These are phyloP conservation scores for Ericerus pela DNA, from an alignment of 1,140 invertebrate species.

Conservation along the genomic window DNA sequence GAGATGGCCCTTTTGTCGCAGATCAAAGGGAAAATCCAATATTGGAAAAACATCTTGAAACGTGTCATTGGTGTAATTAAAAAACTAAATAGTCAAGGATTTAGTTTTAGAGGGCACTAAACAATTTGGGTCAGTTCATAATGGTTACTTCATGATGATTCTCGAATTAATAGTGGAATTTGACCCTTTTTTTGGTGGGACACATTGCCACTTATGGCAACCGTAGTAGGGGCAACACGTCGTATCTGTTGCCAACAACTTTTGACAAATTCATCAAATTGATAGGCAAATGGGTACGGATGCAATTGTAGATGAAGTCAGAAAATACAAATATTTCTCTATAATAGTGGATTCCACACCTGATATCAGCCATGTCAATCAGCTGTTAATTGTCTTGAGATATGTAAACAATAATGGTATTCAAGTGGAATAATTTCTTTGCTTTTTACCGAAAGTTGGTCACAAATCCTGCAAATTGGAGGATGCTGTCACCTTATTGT, in stretches of 20 bases:
- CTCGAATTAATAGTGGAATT: conserved; percentile 21
- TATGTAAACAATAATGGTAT: conserved; percentile 16
- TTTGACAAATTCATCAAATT: conserved; percentile 22
- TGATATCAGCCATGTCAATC: conserved; percentile 10
- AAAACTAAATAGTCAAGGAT: neutral
- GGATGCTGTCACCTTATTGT: conserved; percentile 9
- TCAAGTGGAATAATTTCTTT: conserved; percentile 13
- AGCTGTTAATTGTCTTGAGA: conserved; percentile 16
- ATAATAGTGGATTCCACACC: conserved; percentile 19
- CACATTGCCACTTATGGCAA: conserved; percentile 21
- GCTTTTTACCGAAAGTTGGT: neutral
- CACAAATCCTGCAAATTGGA: conserved; percentile 14
- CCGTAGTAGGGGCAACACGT: conserved; percentile 17
- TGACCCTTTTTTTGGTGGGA: conserved; percentile 20
- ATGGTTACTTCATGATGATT: conserved; percentile 22
- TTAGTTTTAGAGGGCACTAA: conserved; percentile 13
- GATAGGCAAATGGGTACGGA: conserved; percentile 19
- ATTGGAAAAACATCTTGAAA: conserved; percentile 21
- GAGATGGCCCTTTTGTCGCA: too few species aligned
- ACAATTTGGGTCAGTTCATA: conserved; percentile 11
- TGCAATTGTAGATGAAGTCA: conserved; percentile 25
- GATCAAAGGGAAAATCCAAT: too few species aligned
- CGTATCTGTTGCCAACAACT: conserved; percentile 19
- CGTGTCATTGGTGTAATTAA: conserved; percentile 21
- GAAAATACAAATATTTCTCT: conserved; percentile 29